Conservation (phyloP, 2,888 invertebrate genomes). For the Stomorhina lunata region DNA sequence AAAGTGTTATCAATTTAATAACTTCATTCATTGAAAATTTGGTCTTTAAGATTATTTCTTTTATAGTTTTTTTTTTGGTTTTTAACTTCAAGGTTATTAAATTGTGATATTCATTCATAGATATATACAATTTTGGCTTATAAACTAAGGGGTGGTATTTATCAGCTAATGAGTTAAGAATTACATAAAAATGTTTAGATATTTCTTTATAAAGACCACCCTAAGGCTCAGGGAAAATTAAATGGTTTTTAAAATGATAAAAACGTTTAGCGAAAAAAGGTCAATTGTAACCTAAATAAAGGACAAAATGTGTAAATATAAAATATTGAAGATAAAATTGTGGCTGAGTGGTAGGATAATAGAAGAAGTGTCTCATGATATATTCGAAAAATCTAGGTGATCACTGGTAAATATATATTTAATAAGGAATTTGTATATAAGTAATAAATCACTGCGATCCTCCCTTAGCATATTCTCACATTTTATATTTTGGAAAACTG, state of each 20-base stretch:
- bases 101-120: background rate
- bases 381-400: too few relatives aligned
- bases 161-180: constrained; percentile 1
- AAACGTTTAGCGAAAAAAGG: background rate
- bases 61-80: background rate
- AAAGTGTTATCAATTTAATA: constrained; percentile 55
- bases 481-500: too few relatives aligned
- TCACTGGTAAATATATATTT: too few relatives aligned
- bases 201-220: constrained; percentile 39
- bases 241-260: background rate
- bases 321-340: too few relatives aligned
- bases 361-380: too few relatives aligned
- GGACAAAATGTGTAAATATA: too few relatives aligned
- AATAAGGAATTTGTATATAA: too few relatives aligned
- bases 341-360: too few relatives aligned
- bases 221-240: background rate
- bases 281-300: background rate
- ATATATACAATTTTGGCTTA: background rate
- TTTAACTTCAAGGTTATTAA: background rate
- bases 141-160: constrained; percentile 50
- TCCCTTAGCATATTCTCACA: too few relatives aligned
- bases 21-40: constrained; percentile 50
- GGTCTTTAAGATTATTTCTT: background rate
- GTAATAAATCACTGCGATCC: too few relatives aligned
- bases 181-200: constrained; percentile 27